phyloP scores from a whole-genome alignment of 1,140 invertebrate species.

The Stegodyphus mimosarum region DNA sequence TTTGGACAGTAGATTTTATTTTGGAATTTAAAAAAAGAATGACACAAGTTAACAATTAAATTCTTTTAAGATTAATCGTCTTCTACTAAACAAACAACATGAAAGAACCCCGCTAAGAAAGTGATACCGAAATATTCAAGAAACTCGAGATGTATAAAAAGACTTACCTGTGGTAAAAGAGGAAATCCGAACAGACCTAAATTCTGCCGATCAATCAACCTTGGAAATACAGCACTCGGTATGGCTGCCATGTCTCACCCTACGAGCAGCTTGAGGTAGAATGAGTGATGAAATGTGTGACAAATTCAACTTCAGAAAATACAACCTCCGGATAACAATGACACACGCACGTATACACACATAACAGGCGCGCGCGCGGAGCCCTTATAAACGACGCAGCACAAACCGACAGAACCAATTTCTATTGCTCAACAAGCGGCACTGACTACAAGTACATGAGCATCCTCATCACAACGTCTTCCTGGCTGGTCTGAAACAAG shows the following conservation, averaged over 20 bases:
- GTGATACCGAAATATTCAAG: too few species aligned
- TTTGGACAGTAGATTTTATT: too few species aligned
- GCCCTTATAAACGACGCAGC: background rate
- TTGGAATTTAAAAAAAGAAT: too few species aligned
- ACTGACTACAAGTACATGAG: conserved; percentile 39
- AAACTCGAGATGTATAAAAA: background rate
- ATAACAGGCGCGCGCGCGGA: background rate
- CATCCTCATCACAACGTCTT: conserved; percentile 37
- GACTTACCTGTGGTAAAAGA: conserved; percentile 44
- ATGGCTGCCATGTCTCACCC: conserved; percentile 24
- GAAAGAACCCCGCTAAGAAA: too few species aligned
- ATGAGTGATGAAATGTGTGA: too few species aligned
- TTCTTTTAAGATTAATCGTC: too few species aligned
- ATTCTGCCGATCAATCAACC: conserved; percentile 52
- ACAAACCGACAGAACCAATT: background rate
- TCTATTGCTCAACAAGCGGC: conserved; percentile 25
- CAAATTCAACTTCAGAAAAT: background rate
- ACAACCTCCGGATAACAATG: conserved; percentile 26
- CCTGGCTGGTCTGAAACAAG: conserved; percentile 13
- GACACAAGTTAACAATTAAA: too few species aligned
- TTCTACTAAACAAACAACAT: too few species aligned
- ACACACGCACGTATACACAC: background rate
- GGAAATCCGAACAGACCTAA: conserved; percentile 54
- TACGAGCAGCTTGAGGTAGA: too few species aligned
- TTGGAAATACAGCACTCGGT: conserved; percentile 56